Evolutionary conservation across 2,113 vertebrate genomes (phyloP), one percentile per base, ranked within the genome.

Genomic region (Crypturellus undulatus): DNA sequence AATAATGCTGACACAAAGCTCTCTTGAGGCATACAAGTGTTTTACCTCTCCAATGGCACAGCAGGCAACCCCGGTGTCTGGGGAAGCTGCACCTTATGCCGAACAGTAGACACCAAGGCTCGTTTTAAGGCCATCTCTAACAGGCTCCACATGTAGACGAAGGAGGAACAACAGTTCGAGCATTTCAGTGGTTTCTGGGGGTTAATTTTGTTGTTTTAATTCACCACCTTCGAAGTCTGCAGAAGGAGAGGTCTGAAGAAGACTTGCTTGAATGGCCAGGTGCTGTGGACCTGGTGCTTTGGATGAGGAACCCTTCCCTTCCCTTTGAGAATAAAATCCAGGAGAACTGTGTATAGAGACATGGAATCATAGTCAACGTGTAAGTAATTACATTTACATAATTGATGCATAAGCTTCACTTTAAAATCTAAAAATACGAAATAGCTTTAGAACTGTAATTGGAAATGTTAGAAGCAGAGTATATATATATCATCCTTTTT

Each of bases 351-450:
- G 6, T 10, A 28, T 20, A 59, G 3, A 4, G 10, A 28, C 19
- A 51, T 5, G 9, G 79, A 38, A 14, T 4, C 4, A 20, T 28
- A 21, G 47, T 45, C 20, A 8, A 22, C 43, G 75, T 42, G 24
- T 36, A 75, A 90, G 64, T 12, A 62, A 60, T 14, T 3, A 1
- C 11, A 4, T 42, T 81, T 47, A 38, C 30, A 30, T 54, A 26
- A 63, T 0, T 5, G 5, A 34, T 9, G 1, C 7, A 10, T 1
- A 4, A 0, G 0, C 47, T 79, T 60, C 30, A 36, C 49, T 82
- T 91, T 4, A 58, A 69, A 59, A 28, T 71, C 36, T 30, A 54
- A 51, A 18, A 54, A 7, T 4, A 32, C 7, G 3, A 47, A 83
- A 56, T 13, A 25, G 2, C 13, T 84, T 62, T 21, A 20, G 32